Evolutionary conservation across 1,140 invertebrate genomes (phyloP), one percentile per base, ranked within the genome.

Genomic region (Steinernema feltiae): DNA sequence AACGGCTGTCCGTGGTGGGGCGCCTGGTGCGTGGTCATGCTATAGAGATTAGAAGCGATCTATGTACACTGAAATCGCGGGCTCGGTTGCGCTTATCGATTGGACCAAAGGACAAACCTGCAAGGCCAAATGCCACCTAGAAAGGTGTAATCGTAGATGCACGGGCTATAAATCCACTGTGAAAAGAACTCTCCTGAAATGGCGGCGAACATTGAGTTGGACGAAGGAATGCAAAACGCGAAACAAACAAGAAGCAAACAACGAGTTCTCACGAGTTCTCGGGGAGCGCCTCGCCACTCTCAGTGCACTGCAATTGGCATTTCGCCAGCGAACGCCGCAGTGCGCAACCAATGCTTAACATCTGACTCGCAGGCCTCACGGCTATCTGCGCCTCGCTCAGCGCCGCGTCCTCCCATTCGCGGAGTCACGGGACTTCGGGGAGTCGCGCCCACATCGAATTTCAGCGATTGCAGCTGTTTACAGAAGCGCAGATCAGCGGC

Each of bases 61-160:
- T 63, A 63, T 63, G 53, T 63, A 63, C 53, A 63, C 53, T n/a
- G 15, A 63, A n/a, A 63, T 3, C 15, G 3, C 24, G 53, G 3
- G 24, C 7, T 15, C 41, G 41, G 41, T n/a, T 7, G 41, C 7
- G 53, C 24, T 15, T 15, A 21, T 3, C 2, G 24, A 63, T 3
- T 21, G 53, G 24, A 27, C 7, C 7, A 27, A 27, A 63, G 7
- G 24, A 27, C 53, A 3, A 3, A 63, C 53, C 53, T 63, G 53
- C 53, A 63, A 63, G 53, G 53, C 53, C 12, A 63, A 63, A 63
- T 63, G 53, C 53, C 53, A 63, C 53, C 53, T 63, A 63, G 53
- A 21, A 63, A 63, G 53, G 53, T 63, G 53, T n/a, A n/a, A n/a
- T n/a, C 53, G 53, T n/a, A 12, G 53, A n/a, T 63, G 3, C 7